These are phyloP conservation scores for Chloroceryle aenea DNA, from an alignment of 2,113 vertebrate genomes.

Conservation along the genomic window DNA sequence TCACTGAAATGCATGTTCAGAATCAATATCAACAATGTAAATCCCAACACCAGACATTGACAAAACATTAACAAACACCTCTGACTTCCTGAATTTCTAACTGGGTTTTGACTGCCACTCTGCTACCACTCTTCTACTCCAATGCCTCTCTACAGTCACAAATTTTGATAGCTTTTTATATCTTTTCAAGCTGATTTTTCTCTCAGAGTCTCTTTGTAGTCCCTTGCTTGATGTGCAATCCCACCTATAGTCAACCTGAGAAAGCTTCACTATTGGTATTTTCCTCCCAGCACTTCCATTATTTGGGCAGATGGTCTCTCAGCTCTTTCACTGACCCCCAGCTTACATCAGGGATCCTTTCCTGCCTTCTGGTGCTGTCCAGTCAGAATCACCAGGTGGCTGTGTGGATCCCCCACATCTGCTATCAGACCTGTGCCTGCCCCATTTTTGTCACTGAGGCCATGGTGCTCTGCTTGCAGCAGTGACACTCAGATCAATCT, in stretches of 20 bases:
- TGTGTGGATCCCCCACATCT: neutral
- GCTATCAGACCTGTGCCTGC: neutral
- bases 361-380: neutral
- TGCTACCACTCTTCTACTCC: neutral
- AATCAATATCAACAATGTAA: neutral
- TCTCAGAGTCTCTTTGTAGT: neutral
- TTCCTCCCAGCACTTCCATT: neutral
- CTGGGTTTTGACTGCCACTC: neutral
- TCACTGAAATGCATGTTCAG: neutral
- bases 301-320: neutral
- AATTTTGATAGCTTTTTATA: neutral
- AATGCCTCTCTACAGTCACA: neutral
- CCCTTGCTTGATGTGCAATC: neutral
- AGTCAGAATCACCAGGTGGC: neutral
- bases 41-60: neutral
- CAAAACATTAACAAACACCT: neutral
- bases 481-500: fast-evolving
- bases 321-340: neutral
- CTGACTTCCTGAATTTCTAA: neutral
- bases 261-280: neutral
- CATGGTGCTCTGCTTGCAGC: fast-evolving
- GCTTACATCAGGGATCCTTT: neutral
- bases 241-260: neutral
- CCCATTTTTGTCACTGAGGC: neutral
- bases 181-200: neutral